Conservation (phyloP, 2,888 invertebrate genomes). For the Brachyopa scutellaris region DNA sequence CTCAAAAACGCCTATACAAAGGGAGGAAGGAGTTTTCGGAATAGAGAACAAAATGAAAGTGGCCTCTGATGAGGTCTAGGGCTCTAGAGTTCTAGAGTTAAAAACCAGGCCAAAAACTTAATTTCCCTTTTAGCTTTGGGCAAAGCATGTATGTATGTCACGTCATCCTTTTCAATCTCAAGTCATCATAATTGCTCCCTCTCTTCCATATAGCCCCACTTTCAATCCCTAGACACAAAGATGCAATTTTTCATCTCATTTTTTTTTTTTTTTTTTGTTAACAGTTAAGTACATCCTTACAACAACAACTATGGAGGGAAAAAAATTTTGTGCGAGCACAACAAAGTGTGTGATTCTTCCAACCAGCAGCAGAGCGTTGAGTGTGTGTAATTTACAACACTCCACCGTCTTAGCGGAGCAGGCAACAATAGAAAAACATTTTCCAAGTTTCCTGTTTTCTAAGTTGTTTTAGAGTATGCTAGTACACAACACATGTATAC, state of each 20-base stretch:
- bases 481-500: constrained; percentile 1
- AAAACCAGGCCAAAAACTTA: constrained; percentile 68
- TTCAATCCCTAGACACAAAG: constrained; percentile 1
- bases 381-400: constrained; percentile 67
- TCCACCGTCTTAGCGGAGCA: constrained; percentile 1
- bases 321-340: background rate
- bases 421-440: constrained; percentile 65
- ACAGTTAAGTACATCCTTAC: constrained; percentile 2
- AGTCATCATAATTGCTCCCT: constrained; percentile 7
- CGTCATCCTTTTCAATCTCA: constrained; percentile 12
- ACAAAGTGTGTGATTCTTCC: constrained; percentile 24
- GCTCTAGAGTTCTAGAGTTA: constrained; percentile 9
- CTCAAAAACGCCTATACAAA: too few species aligned
- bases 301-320: too few species aligned
- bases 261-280: too few species aligned
- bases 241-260: background rate
- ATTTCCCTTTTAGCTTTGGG: constrained; percentile 60
- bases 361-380: background rate
- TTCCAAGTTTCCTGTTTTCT: constrained; percentile 45
- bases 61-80: constrained; percentile 9
- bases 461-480: constrained; percentile 47
- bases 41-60: too few species aligned
- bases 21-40: too few species aligned
- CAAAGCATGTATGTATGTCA: background rate
- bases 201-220: background rate